Evolutionary conservation across 2,888 invertebrate species (phyloP).

Genomic region (Macaria liturata): DNA sequence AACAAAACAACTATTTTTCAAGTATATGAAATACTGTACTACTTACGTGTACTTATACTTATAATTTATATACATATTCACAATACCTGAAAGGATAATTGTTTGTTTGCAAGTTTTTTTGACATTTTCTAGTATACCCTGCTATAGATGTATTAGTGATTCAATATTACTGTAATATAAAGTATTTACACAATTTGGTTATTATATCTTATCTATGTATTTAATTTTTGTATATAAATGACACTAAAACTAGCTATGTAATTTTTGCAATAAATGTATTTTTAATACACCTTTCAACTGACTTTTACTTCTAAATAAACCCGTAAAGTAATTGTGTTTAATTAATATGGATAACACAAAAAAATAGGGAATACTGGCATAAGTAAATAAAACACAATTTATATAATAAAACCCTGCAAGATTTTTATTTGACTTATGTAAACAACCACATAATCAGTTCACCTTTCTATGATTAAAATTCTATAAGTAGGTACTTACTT

Average conservation of each 20-base stretch:
- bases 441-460: no score
- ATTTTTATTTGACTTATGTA: no score
- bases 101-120: constrained; percentile 19
- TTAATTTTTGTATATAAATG: constrained; percentile 81
- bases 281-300: constrained; percentile 76
- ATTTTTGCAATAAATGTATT: constrained; percentile 82
- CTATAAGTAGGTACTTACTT: no score
- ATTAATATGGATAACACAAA: background rate
- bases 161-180: constrained; percentile 51
- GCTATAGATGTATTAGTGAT: constrained; percentile 38
- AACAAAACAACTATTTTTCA: background rate
- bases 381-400: background rate
- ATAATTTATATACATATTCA: no score
- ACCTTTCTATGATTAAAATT: no score
- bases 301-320: constrained; percentile 40
- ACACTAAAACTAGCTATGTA: constrained; percentile 78
- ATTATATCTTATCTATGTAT: constrained; percentile 61
- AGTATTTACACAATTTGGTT: constrained; percentile 61
- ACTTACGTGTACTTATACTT: no score
- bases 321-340: background rate
- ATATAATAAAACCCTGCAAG: background rate
- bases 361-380: background rate
- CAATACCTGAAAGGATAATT: background rate
- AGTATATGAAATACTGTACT: background rate
- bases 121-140: constrained; percentile 2